Evolutionary conservation across 2,888 invertebrate species (phyloP).

Genomic region (Machimus atricapillus): DNA sequence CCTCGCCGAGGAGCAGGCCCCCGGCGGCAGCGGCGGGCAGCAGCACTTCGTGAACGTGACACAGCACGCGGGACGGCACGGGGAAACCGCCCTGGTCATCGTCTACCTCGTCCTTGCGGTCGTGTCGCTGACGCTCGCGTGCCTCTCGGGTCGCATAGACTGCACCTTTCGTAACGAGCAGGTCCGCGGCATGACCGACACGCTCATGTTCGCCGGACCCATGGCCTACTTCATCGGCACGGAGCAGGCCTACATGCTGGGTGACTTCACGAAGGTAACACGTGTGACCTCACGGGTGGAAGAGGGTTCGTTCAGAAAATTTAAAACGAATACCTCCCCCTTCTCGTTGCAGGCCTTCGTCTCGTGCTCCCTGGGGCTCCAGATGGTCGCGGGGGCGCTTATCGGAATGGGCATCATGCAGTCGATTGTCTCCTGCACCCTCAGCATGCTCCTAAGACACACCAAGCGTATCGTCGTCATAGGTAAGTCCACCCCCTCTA

Average conservation of each 20-base stretch:
- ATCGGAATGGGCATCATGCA: constrained; percentile 78
- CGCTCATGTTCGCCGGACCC: constrained; percentile 74
- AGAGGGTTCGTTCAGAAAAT: background rate
- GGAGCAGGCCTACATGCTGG: constrained; percentile 84
- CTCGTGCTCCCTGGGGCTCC: constrained; percentile 79
- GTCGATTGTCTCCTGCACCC: constrained; percentile 77
- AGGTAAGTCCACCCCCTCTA: constrained; percentile 58
- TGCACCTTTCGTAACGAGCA: constrained; percentile 61
- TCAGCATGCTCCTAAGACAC: constrained; percentile 80
- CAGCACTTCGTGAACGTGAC: constrained; percentile 55
- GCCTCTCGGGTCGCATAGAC: constrained; percentile 63
- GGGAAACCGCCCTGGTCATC: constrained; percentile 55
- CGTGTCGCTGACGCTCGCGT: constrained; percentile 62
- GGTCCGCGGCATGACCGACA: constrained; percentile 63
- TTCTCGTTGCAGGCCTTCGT: constrained; percentile 75
- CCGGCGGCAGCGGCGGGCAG: constrained; percentile 50
- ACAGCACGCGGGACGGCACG: constrained; percentile 53
- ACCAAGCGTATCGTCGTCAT: constrained; percentile 77
- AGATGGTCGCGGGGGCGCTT: constrained; percentile 76
- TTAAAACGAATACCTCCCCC: background rate
- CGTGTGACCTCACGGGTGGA: background rate
- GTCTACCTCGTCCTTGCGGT: constrained; percentile 62
- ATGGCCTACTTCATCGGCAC: constrained; percentile 82
- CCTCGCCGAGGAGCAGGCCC: constrained; percentile 45
- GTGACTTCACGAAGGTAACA: constrained; percentile 78